Percentiles rank a stretch among this genome's conserved stretches.
Evolutionary conservation across 2,113 vertebrate species (phyloP).

Genomic region (Thamnophis sirtalis): DNA sequence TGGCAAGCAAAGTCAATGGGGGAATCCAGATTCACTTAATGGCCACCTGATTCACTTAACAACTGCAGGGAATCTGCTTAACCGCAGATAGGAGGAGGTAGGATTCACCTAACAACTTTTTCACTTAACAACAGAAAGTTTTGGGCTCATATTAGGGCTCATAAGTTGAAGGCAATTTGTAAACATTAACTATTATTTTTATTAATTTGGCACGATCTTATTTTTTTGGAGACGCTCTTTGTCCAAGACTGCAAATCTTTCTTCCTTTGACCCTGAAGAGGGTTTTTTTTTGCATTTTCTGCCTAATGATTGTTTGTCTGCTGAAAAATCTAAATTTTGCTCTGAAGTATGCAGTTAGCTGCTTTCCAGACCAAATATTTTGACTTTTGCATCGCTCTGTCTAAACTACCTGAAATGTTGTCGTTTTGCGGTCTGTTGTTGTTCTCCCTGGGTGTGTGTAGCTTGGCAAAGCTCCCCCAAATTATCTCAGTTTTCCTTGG

Average conservation of each 20-base stretch:
- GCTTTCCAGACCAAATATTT: slow-evolving; percentile 13
- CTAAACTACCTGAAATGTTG: not conserved
- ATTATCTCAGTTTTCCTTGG: not conserved
- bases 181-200: not conserved
- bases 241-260: not conserved
- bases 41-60: not conserved
- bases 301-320: slow-evolving; percentile 5
- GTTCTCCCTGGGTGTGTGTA: not conserved
- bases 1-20: not conserved
- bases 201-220: not conserved
- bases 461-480: not conserved
- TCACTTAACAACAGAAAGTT: not conserved
- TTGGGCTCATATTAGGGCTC: not conserved
- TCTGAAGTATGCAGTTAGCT: not conserved
- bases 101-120: not conserved
- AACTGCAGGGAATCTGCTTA: not conserved
- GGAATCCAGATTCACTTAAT: not conserved
- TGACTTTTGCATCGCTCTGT: not conserved
- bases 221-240: not conserved
- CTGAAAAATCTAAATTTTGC: not conserved
- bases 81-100: not conserved
- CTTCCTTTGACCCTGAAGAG: not conserved
- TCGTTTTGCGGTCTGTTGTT: not conserved
- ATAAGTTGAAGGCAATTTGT: not conserved
- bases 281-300: not conserved